A percentile compares a stretch with the other conserved stretches of the same genome.
These are phyloP conservation scores for Notarius quadriscutis DNA, from an alignment of 2,113 vertebrate genomes.

Conservation along the genomic window DNA sequence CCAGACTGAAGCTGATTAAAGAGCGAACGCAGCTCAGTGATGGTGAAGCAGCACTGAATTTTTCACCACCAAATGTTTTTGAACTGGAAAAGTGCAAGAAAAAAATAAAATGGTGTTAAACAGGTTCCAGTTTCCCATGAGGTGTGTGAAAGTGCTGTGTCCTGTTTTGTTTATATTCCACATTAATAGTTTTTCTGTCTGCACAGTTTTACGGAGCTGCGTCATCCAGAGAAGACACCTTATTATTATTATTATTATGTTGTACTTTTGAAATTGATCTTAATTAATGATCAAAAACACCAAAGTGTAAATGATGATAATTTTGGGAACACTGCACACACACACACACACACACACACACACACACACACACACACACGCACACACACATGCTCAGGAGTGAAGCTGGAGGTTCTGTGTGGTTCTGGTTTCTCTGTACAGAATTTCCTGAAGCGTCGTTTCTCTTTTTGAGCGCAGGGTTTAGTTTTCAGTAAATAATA, in stretches of 20 bases:
- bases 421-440: neutral
- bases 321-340: neutral
- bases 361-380: no score
- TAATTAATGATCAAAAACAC: neutral
- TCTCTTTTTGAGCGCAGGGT: neutral
- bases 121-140: neutral
- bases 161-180: neutral
- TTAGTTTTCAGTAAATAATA: neutral
- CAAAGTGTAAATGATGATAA: neutral
- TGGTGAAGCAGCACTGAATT: neutral
- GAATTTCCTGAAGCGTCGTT: neutral
- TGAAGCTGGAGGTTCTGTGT: neutral
- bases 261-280: neutral
- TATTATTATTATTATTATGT: neutral
- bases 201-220: no score
- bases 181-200: no score
- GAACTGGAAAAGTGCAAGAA: neutral
- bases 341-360: no score
- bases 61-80: neutral
- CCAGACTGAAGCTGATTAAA: neutral
- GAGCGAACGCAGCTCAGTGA: neutral
- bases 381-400: neutral
- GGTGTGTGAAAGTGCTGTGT: no score
- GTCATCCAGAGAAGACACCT: no score
- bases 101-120: neutral